These are phyloP conservation scores for Ganaspis brasiliensis DNA, from an alignment of 2,888 invertebrate genomes.

Conservation along the genomic window DNA sequence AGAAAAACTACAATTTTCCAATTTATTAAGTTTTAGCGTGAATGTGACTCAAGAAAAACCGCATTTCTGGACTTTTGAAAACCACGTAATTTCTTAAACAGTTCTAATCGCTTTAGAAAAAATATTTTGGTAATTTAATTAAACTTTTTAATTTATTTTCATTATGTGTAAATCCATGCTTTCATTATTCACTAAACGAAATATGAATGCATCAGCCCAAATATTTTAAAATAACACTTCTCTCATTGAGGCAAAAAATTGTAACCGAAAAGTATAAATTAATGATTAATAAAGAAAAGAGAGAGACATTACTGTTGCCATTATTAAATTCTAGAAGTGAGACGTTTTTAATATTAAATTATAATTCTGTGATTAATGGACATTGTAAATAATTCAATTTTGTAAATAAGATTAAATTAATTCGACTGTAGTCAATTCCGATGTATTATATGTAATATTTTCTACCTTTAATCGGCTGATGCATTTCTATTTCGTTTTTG, in stretches of 20 bases:
- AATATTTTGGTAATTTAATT: neutral
- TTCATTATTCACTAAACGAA: constrained; percentile 2
- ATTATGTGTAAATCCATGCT: constrained; percentile 73
- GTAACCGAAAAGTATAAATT: neutral
- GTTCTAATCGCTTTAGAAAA: neutral
- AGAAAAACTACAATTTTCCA: too few species aligned
- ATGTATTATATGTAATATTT: constrained; percentile 10
- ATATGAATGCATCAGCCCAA: neutral
- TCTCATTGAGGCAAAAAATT: neutral
- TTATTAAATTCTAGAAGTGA: neutral
- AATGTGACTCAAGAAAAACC: too few species aligned
- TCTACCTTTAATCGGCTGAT: constrained; percentile 62
- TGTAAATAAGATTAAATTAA: constrained; percentile 46
- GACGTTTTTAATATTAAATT: neutral
- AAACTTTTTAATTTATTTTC: constrained; percentile 46
- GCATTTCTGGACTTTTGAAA: too few species aligned
- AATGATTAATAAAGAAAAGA: neutral
- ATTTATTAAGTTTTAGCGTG: too few species aligned
- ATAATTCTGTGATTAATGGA: constrained; percentile 7
- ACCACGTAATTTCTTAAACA: too few species aligned
- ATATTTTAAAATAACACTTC: constrained; percentile 4
- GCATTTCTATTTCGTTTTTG: constrained; percentile 63
- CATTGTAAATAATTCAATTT: constrained; percentile 45
- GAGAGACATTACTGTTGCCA: neutral
- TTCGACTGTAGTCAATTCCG: constrained; percentile 2